These are phyloP conservation scores for Balearica regulorum DNA, from an alignment of 2,797 vertebrate genomes.

Conservation along the genomic window DNA sequence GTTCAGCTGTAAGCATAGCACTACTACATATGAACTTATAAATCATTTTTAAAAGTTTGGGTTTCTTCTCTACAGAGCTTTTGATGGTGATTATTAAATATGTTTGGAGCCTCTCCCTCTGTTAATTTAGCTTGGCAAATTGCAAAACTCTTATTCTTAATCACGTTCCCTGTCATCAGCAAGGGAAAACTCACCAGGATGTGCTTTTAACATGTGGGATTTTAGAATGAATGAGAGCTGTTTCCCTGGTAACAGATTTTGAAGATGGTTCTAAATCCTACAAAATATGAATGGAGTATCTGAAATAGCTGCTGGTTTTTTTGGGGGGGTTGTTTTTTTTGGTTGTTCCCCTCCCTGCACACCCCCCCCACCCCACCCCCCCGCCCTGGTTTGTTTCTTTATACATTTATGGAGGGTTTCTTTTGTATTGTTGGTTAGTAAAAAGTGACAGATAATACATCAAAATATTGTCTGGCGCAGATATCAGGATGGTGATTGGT, in stretches of 20 bases:
- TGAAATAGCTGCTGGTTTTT: background rate
- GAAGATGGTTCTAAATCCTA: background rate
- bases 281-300: constrained; percentile 6
- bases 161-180: background rate
- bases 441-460: background rate
- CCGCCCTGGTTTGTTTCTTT: background rate
- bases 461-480: background rate
- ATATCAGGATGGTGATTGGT: background rate
- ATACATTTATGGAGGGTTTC: background rate
- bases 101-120: background rate
- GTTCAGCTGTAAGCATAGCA: background rate
- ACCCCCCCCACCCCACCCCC: no score
- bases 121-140: background rate
- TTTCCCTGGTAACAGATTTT: constrained; percentile 54
- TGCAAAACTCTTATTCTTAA: background rate
- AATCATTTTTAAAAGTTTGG: background rate
- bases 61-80: background rate
- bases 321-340: background rate
- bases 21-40: background rate
- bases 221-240: background rate
- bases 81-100: background rate
- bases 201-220: background rate
- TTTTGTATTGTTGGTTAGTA: background rate
- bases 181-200: background rate
- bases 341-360: background rate